phyloP scores from a whole-genome alignment of 1,140 invertebrate genomes.

The Drosophila parvula region DNA sequence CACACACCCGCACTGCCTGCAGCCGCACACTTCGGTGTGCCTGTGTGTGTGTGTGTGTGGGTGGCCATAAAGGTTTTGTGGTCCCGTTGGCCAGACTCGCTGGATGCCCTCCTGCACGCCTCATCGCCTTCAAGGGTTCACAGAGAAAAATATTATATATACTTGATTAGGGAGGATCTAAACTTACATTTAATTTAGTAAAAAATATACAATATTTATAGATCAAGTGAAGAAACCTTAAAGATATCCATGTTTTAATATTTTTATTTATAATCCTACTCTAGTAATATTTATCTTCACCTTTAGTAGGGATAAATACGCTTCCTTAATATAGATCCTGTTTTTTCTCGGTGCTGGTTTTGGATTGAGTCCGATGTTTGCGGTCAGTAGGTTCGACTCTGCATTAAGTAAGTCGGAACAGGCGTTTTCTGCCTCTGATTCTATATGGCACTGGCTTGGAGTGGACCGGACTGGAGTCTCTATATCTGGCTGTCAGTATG shows the following conservation, averaged over 20 bases:
- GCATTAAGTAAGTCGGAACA: slow-evolving; percentile 52
- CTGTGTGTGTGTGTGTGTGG: slow-evolving; percentile 14
- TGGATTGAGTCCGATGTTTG: slow-evolving; percentile 33
- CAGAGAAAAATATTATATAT: slow-evolving; percentile 5
- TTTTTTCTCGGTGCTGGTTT: slow-evolving; percentile 6
- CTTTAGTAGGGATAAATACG: background rate
- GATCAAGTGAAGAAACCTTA: background rate
- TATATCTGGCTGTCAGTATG: slow-evolving; percentile 21
- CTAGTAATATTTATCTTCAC: no score
- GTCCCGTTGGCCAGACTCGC: slow-evolving; percentile 31
- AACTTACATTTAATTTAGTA: no score
- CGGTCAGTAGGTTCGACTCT: slow-evolving; percentile 58
- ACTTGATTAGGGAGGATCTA: background rate
- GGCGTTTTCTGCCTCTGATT: slow-evolving; percentile 43
- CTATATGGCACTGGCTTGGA: slow-evolving; percentile 25
- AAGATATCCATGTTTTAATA: background rate
- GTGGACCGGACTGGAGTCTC: slow-evolving; percentile 24
- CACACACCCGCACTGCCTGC: slow-evolving; percentile 10
- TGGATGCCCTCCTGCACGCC: slow-evolving; percentile 17
- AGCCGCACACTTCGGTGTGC: slow-evolving; percentile 24
- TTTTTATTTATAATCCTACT: no score
- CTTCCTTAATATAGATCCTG: background rate
- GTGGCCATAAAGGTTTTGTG: slow-evolving; percentile 40
- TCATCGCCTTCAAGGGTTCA: slow-evolving; percentile 17
- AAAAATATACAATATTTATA: background rate